A percentile compares a stretch with the other conserved stretches of the same genome.
phyloP scores from a whole-genome alignment of 2,797 vertebrate species.

The Sebastes hubbsi region DNA sequence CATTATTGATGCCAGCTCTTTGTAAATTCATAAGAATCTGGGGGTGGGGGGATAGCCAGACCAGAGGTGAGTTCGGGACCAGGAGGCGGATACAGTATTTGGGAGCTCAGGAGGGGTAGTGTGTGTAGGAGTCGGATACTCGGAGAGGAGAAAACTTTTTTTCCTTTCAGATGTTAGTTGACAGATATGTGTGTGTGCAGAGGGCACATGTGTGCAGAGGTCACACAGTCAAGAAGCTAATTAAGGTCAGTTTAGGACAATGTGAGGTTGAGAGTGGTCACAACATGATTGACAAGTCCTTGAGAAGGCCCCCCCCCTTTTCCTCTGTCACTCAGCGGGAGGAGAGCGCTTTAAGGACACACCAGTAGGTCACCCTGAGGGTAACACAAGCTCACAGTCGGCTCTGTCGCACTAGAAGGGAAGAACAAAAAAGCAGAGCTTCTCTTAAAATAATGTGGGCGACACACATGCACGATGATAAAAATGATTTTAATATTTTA shows the following conservation, averaged over 20 bases:
- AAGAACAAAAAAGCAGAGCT: neutral
- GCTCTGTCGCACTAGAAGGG: neutral
- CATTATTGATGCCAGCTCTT: constrained; percentile 70
- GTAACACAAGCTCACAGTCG: neutral
- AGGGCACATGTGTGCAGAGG: neutral
- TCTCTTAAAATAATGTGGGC: neutral
- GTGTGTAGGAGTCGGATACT: neutral
- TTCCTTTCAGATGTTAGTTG: neutral
- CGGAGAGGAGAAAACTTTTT: neutral
- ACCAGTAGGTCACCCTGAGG: neutral
- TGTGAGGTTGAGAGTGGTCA: neutral
- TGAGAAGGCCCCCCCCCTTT: neutral
- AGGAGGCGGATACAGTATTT: constrained; percentile 25
- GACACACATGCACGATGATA: neutral
- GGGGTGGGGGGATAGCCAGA: neutral
- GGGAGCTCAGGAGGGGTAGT: neutral
- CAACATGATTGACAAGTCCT: constrained; percentile 35
- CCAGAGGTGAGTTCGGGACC: constrained; percentile 33
- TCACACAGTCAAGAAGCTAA: constrained; percentile 9
- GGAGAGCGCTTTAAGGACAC: constrained; percentile 4
- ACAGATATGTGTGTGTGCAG: neutral
- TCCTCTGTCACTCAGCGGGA: neutral
- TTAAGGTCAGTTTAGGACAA: constrained; percentile 30
- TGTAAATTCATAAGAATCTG: constrained; percentile 69
- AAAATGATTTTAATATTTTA: neutral